phyloP scores from a whole-genome alignment of 2,888 invertebrate species.

The Drosophila falleni region DNA sequence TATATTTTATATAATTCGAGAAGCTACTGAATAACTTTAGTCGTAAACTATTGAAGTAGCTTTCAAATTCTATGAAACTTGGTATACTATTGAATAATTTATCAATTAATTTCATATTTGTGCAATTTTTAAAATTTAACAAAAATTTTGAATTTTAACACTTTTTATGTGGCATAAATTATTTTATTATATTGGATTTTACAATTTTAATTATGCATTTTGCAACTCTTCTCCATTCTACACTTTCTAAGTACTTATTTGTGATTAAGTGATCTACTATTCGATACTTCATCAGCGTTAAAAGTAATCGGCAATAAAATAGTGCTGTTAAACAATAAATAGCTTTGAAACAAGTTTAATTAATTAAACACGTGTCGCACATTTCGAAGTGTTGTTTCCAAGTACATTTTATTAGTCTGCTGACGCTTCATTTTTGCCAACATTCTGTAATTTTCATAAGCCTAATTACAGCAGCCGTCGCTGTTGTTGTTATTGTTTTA shows the following conservation, averaged over 20 bases:
- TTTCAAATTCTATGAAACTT: too few relatives aligned
- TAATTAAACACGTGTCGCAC: constrained; percentile 15
- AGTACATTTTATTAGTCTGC: constrained; percentile 12
- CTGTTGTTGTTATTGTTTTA: constrained; percentile 49
- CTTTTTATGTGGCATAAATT: too few relatives aligned
- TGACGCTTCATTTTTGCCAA: constrained; percentile 5
- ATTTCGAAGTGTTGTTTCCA: constrained; percentile 6
- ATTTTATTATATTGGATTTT: not conserved
- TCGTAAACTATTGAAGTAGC: too few relatives aligned
- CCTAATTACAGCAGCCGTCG: constrained; percentile 54
- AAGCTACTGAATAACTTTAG: too few relatives aligned
- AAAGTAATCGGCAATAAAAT: constrained; percentile 4
- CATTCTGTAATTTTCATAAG: constrained; percentile 48
- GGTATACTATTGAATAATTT: too few relatives aligned
- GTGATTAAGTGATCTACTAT: not conserved
- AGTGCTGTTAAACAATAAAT: not conserved
- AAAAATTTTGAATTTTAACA: not conserved
- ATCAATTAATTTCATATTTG: too few relatives aligned
- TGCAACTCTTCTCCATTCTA: not conserved
- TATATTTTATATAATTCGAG: too few relatives aligned
- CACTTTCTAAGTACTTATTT: not conserved
- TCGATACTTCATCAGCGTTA: not conserved
- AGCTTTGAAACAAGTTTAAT: not conserved
- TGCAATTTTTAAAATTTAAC: too few relatives aligned
- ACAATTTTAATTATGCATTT: not conserved